Conservation (phyloP, 1,140 invertebrate species). For the Diabrotica undecimpunctata region DNA sequence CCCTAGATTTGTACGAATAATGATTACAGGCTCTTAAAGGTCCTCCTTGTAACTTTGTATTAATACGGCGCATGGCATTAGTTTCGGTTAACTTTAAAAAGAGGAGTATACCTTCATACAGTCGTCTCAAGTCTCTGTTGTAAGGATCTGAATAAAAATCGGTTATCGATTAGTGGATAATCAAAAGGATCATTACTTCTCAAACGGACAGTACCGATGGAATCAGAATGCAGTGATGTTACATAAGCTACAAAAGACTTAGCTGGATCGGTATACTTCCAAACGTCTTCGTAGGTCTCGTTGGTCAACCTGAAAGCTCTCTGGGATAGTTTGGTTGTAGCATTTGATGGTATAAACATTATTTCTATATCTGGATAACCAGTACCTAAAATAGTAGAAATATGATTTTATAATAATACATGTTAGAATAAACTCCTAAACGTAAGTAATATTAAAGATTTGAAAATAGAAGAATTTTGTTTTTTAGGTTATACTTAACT, state of each 20-base stretch:
- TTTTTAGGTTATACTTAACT: too few species aligned
- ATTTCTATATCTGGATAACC: slow-evolving; percentile 31
- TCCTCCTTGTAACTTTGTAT: slow-evolving; percentile 40
- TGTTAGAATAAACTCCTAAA: too few species aligned
- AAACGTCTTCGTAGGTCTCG: slow-evolving; percentile 28
- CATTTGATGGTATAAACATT: slow-evolving; percentile 23
- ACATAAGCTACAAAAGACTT: slow-evolving; percentile 22
- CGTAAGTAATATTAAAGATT: too few species aligned
- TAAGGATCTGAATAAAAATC: slow-evolving; percentile 58
- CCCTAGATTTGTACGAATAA: neutral
- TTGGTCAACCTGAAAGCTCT: slow-evolving; percentile 24
- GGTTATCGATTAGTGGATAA: slow-evolving; percentile 62
- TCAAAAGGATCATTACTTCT: slow-evolving; percentile 57
- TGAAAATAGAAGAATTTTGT: too few species aligned
- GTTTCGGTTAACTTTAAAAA: slow-evolving; percentile 50
- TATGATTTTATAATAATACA: too few species aligned
- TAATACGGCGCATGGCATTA: slow-evolving; percentile 46
- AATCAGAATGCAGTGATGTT: slow-evolving; percentile 47
- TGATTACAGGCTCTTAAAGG: slow-evolving; percentile 30
- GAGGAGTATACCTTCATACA: slow-evolving; percentile 53
- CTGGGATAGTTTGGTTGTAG: slow-evolving; percentile 20
- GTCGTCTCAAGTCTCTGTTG: slow-evolving; percentile 49
- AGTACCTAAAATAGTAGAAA: slow-evolving; percentile 19
- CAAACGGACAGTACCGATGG: slow-evolving; percentile 55
- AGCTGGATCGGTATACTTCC: slow-evolving; percentile 20